phyloP scores from a whole-genome alignment of 2,113 vertebrate genomes.

The Apodemus speciosus region DNA sequence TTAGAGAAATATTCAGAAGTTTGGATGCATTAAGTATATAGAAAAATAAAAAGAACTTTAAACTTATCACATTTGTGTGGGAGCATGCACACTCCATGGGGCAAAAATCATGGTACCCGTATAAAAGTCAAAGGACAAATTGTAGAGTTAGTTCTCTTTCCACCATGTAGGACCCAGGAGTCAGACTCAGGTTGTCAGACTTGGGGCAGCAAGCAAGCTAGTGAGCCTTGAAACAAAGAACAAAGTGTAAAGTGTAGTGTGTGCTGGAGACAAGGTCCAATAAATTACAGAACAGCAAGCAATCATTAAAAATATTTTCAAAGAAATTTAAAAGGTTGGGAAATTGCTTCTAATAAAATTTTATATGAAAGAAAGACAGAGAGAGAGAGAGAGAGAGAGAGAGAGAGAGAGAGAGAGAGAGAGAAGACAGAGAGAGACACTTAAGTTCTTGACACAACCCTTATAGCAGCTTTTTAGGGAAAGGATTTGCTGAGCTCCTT shows the following conservation, averaged over 20 bases:
- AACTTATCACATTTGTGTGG: not conserved
- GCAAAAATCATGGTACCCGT: not conserved
- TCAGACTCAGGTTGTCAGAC: not conserved
- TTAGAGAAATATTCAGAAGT: conserved; percentile 39
- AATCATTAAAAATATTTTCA: conserved; percentile 39
- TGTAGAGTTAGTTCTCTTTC: not conserved
- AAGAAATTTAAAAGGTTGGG: conserved; percentile 43
- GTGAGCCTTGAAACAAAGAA: conserved; percentile 3
- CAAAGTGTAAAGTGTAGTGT: not conserved
- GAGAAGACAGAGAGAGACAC: too few species aligned
- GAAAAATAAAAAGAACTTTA: conserved; percentile 1
- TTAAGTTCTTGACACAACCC: not conserved
- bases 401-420: too few species aligned
- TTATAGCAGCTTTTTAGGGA: conserved; percentile 27
- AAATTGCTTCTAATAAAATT: conserved; percentile 56
- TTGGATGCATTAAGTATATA: not conserved
- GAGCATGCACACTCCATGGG: not conserved
- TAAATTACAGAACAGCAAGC: conserved; percentile 31
- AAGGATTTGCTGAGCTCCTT: conserved; percentile 19
- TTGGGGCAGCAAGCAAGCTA: too few species aligned
- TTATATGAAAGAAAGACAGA: not conserved
- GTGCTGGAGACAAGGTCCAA: not conserved
- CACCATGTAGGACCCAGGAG: too few species aligned
- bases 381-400: not conserved
- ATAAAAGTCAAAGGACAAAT: not conserved